Percentiles rank a stretch among this genome's conserved stretches.
Conservation (phyloP, 2,888 invertebrate species). For the Cheilosia variabilis region DNA sequence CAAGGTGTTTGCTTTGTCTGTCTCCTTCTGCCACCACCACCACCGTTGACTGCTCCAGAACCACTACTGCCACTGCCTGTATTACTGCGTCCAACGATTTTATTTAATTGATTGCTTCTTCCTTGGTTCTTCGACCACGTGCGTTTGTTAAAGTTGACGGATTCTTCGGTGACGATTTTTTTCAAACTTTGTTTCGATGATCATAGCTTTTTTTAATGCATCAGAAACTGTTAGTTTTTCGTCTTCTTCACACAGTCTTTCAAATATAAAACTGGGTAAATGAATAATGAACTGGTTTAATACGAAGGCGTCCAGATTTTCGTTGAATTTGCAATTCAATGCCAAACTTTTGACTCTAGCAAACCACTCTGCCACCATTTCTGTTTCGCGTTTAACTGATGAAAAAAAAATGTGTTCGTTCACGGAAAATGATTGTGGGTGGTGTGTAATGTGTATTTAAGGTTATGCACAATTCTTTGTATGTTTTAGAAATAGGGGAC, state of each 20-base stretch:
- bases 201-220: slow-evolving; percentile 37
- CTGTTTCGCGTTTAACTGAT: not conserved
- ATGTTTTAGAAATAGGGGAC: too few species aligned
- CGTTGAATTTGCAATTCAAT: slow-evolving; percentile 22
- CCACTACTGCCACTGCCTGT: slow-evolving; percentile 2
- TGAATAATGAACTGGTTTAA: slow-evolving; percentile 8
- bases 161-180: slow-evolving; percentile 8
- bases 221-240: slow-evolving; percentile 28
- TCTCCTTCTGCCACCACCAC: not conserved
- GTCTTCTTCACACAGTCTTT: slow-evolving; percentile 34
- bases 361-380: slow-evolving; percentile 21
- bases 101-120: not conserved
- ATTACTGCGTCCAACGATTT: not conserved
- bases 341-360: slow-evolving; percentile 9
- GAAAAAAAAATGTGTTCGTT: slow-evolving; percentile 6
- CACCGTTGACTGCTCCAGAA: not conserved
- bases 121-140: not conserved
- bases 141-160: slow-evolving; percentile 2
- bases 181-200: slow-evolving; percentile 28
- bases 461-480: not conserved
- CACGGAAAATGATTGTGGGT: slow-evolving; percentile 18
- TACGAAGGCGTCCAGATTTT: slow-evolving; percentile 3
- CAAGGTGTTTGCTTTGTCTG: too few species aligned
- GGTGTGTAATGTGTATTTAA: not conserved
- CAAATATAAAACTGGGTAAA: slow-evolving; percentile 24